Base-by-base conservation (phyloP, 2,797 vertebrate genomes). In the Anas capensis region DNA sequence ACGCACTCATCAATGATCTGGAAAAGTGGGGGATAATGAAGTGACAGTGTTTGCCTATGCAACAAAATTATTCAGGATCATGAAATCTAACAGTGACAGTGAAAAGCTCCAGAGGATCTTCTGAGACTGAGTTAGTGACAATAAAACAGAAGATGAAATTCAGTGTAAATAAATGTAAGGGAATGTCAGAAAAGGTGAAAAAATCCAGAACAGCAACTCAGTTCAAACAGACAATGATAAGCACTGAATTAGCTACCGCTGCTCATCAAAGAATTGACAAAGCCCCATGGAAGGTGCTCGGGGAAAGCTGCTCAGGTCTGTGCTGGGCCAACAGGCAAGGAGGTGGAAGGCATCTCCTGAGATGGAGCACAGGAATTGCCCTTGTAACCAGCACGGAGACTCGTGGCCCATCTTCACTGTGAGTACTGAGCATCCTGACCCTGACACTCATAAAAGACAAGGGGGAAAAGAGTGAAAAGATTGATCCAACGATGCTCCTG, bases 21-120 rank as follows among this genome's bases (percentile, higher is more conserved):
- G 91, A 81, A 78, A 96, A 95, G 91, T 11, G 46, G 91, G 27
- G 76, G 87, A 91, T 95, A 91, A 96, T 95, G 93, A 76, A 95
- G 93, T 95, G 87, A 95, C 57, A 92, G 69, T 88, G 96, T 96
- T 96, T 95, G 91, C 93, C 91, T 95, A 49, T 24, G 90, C 13
- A 3, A 95, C 87, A 93, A 91, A 96, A 95, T 92, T 96, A 96
- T 95, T 96, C 96, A 95, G 90, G 95, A 95, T 95, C 95, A 93
- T 90, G 95, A 95, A 96, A 93, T 65, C 91, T 76, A 95, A 91
- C 69, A 83, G 85, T 91, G 95, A 91, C 96, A 95, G 93, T 8
- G 87, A 86, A 95, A 96, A 96, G 91, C 96, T 96, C 96, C 71
- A 57, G 96, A 96, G 96, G 82, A 92, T 92, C 93, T 75, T 84